These are phyloP conservation scores for Drosophila erecta DNA, from an alignment of 1,140 invertebrate species.

Conservation along the genomic window DNA sequence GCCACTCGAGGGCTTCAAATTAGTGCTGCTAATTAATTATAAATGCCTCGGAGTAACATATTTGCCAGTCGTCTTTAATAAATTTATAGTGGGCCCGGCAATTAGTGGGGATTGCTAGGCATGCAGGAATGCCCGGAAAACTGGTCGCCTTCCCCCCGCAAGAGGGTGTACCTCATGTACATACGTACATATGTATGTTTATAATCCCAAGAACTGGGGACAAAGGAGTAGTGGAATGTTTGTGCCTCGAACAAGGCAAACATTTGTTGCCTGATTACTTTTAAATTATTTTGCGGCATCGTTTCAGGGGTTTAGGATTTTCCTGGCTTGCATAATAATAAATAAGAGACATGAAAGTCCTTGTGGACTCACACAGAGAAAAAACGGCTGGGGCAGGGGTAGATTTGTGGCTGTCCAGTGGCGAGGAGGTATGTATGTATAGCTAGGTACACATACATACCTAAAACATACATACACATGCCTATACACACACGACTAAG, in stretches of 20 bases:
- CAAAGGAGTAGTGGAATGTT: slow-evolving; percentile 17
- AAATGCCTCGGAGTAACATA: slow-evolving; percentile 59
- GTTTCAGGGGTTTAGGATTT: slow-evolving; percentile 57
- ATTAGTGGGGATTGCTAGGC: slow-evolving; percentile 56
- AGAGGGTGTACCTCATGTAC: background rate
- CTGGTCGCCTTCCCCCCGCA: slow-evolving; percentile 22
- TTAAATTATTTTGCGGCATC: slow-evolving; percentile 84
- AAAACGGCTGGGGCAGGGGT: slow-evolving; percentile 1
- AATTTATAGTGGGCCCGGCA: slow-evolving; percentile 74
- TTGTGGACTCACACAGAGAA: slow-evolving; percentile 36
- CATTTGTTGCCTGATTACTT: slow-evolving; percentile 84
- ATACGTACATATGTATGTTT: no score
- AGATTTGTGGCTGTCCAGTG: slow-evolving; percentile 14
- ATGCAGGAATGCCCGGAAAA: slow-evolving; percentile 29
- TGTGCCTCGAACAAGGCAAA: slow-evolving; percentile 63
- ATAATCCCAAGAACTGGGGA: slow-evolving; percentile 33
- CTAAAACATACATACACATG: background rate
- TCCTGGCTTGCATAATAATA: slow-evolving; percentile 74
- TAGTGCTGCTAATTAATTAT: slow-evolving; percentile 75
- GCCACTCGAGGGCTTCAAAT: slow-evolving; percentile 60
- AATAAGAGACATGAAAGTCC: slow-evolving; percentile 60
- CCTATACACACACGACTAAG: slow-evolving; percentile 4
- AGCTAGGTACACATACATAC: no score
- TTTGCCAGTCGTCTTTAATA: slow-evolving; percentile 64
- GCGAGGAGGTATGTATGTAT: no score